A percentile compares a stretch with the other conserved stretches of the same genome.
phyloP scores from a whole-genome alignment of 2,797 vertebrate genomes.

The Zalophus californianus region DNA sequence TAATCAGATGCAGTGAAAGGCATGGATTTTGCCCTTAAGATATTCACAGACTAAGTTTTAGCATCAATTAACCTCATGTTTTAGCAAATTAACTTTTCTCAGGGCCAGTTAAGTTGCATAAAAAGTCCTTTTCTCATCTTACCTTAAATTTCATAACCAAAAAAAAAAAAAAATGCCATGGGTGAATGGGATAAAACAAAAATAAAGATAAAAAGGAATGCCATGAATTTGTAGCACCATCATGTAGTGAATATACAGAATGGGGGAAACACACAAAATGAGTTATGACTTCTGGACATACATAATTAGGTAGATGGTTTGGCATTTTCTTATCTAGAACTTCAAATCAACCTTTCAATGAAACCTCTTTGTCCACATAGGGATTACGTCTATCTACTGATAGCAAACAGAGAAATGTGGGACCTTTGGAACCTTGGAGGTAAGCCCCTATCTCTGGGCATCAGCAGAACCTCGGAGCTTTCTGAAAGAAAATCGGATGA shows the following conservation, averaged over 20 bases:
- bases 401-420: not conserved
- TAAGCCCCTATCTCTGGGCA: not conserved
- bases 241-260: not conserved
- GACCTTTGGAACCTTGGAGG: not conserved
- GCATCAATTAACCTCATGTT: not conserved
- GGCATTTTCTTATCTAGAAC: conserved; percentile 7
- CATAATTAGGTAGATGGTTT: not conserved
- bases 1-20: conserved; percentile 45
- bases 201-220: not conserved
- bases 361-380: not conserved
- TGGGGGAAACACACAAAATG: not conserved
- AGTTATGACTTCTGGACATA: not conserved
- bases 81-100: conserved; percentile 25
- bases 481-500: not conserved
- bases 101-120: not conserved
- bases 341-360: not conserved
- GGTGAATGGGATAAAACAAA: not conserved
- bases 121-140: not conserved
- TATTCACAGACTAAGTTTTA: conserved; percentile 29
- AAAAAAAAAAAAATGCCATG: not conserved
- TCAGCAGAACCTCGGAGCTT: not conserved
- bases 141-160: conserved; percentile 45
- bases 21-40: conserved; percentile 29
- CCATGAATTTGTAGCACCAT: not conserved
- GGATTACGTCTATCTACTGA: not conserved